Evolutionary conservation across 2,113 vertebrate species (phyloP), one percentile per base, ranked within the genome.

Genomic region (Cololabis saira): DNA sequence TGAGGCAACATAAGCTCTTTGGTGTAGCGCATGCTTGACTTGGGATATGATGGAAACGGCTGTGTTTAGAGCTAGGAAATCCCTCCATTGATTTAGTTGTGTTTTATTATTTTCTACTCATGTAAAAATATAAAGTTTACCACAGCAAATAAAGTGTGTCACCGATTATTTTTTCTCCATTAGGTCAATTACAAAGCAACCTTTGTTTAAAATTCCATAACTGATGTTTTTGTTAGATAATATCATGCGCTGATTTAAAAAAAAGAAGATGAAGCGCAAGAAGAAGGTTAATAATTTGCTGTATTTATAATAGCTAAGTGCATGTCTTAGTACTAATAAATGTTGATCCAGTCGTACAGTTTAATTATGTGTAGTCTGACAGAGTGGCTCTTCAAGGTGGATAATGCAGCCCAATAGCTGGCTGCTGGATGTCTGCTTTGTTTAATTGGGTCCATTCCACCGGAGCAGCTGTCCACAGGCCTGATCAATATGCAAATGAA

Each of bases 161-260:
- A 56, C 21, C 24, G 63, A 59, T 88, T 89, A 82, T 87, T 89
- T 82, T n/a, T 89, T 85, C 71, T 85, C 83, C 24, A 74, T 79
- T 73, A 60, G 41, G 78, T 84, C 78, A 90, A 57, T 24, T 21
- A 71, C 80, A 18, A 47, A 47, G 45, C 45, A 17, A 9, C 3
- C 3, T 37, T 37, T 37, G 10, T 11, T 9, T 37, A 9, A 37
- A 37, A 37, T 9, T 37, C 33, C 5, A 3, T 11, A 1, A 1
- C 33, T 7, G 6, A 37, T 37, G 33, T 37, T 37, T 37, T 37
- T 37, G 33, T 37, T 37, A 9, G 10, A 37, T 11, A 37, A 37
- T 37, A 27, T 3, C 24, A 37, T 37, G 33, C 33, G 10, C 6
- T 81, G 79, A 58, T 68, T 67, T 84, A 78, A 71, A 86, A 57